phyloP scores from a whole-genome alignment of 2,888 invertebrate genomes.

The Dendrolimus houi region DNA sequence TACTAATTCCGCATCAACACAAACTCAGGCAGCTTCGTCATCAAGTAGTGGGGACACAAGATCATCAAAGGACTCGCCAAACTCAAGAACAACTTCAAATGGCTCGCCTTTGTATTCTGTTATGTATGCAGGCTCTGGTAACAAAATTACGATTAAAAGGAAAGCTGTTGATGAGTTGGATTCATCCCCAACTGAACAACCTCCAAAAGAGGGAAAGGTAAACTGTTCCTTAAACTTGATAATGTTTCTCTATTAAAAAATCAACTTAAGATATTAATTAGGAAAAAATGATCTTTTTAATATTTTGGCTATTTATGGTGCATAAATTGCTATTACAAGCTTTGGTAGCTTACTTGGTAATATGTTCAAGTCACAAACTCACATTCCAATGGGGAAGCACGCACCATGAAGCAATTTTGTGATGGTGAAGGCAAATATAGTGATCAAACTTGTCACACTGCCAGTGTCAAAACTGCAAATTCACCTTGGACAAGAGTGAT shows the following conservation, averaged over 20 bases:
- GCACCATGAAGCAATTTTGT: too few species aligned
- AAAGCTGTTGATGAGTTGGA: constrained; percentile 80
- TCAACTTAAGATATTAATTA: not conserved
- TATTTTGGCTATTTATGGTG: constrained; percentile 3
- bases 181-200: constrained; percentile 47
- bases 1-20: constrained; percentile 77
- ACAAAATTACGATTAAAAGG: constrained; percentile 89
- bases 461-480: too few species aligned
- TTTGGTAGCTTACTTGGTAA: too few species aligned
- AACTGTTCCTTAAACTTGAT: constrained; percentile 6
- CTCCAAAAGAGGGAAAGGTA: constrained; percentile 60
- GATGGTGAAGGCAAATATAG: too few species aligned
- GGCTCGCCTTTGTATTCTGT: constrained; percentile 81
- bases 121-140: constrained; percentile 86
- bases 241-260: not conserved
- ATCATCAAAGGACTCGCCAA: constrained; percentile 54
- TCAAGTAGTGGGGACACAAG: constrained; percentile 45
- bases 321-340: constrained; percentile 1
- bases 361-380: too few species aligned
- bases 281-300: not conserved
- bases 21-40: constrained; percentile 51
- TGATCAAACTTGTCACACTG: too few species aligned
- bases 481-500: too few species aligned
- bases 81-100: constrained; percentile 54
- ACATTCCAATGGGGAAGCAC: too few species aligned